Conservation (phyloP, 1,140 invertebrate genomes). For the Hylaeus volcanicus region DNA sequence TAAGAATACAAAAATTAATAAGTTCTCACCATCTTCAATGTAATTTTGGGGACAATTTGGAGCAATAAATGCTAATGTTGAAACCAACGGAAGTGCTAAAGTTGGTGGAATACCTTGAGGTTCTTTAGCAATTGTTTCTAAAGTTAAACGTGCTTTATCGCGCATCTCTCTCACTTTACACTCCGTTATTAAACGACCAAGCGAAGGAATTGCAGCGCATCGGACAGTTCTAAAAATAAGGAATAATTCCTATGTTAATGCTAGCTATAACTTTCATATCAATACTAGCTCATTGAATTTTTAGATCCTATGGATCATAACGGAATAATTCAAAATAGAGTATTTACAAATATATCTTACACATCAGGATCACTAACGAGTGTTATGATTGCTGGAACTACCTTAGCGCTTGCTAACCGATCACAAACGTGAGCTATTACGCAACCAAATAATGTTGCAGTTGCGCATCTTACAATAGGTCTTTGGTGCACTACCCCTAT, state of each 20-base stretch:
- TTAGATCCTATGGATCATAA: neutral
- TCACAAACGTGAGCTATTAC: conserved; percentile 83
- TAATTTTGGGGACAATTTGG: conserved; percentile 81
- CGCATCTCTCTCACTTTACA: conserved; percentile 82
- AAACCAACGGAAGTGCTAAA: conserved; percentile 79
- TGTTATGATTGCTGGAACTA: conserved; percentile 87
- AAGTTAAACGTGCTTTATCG: conserved; percentile 87
- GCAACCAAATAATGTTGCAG: conserved; percentile 83
- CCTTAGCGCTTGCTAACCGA: conserved; percentile 81
- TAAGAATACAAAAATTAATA: neutral
- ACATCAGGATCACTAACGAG: conserved; percentile 86
- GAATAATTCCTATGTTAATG: neutral
- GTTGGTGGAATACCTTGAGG: conserved; percentile 72
- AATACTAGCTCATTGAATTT: neutral
- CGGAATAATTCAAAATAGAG: neutral
- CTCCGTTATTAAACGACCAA: conserved; percentile 85
- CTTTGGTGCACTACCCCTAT: conserved; percentile 85
- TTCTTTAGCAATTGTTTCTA: conserved; percentile 83
- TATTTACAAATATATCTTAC: conserved; percentile 78
- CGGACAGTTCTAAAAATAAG: conserved; percentile 81
- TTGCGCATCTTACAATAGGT: conserved; percentile 82
- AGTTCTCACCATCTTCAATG: conserved; percentile 81
- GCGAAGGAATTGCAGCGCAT: conserved; percentile 84
- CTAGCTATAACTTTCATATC: neutral
- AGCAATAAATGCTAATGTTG: conserved; percentile 80